phyloP scores from a whole-genome alignment of 2,888 invertebrate species.

The Chalcosyrphus nemorum region DNA sequence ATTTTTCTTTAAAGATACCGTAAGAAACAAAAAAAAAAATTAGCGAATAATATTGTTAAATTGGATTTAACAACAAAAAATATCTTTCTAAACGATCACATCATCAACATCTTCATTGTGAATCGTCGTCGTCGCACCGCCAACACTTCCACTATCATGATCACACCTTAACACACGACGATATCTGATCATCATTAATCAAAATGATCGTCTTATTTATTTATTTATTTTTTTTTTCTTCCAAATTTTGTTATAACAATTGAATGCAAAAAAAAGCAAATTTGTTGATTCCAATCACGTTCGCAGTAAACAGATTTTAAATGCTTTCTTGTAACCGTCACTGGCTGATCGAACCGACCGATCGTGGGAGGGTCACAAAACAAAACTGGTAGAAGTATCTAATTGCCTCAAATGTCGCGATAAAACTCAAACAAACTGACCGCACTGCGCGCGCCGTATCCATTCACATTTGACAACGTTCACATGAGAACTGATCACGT shows the following conservation, averaged over 20 bases:
- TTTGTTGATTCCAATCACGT: slow-evolving; percentile 35
- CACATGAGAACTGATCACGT: slow-evolving; percentile 66
- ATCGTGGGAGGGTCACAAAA: slow-evolving; percentile 27
- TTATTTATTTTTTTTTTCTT: slow-evolving; percentile 7
- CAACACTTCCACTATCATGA: slow-evolving; percentile 45
- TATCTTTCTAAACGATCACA: slow-evolving; percentile 40
- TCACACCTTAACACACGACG: slow-evolving; percentile 39
- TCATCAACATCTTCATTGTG: slow-evolving; percentile 46
- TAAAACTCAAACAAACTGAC: not conserved
- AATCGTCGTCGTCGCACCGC: slow-evolving; percentile 30
- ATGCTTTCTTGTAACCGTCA: slow-evolving; percentile 18
- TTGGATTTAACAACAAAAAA: not conserved
- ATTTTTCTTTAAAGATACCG: not conserved
- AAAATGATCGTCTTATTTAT: slow-evolving; percentile 29
- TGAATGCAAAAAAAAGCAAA: slow-evolving; percentile 12
- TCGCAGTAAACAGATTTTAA: not conserved
- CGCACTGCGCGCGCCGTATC: slow-evolving; percentile 30
- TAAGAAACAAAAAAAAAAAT: not conserved
- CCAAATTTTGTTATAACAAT: slow-evolving; percentile 13
- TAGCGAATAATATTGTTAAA: not conserved
- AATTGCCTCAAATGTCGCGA: slow-evolving; percentile 21
- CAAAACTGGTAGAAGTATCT: slow-evolving; percentile 29
- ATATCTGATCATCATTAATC: slow-evolving; percentile 60
- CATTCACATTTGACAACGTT: slow-evolving; percentile 50
- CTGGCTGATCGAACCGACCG: slow-evolving; percentile 6